Conservation (phyloP, 2,113 vertebrate genomes). For the Elephas maximus region DNA sequence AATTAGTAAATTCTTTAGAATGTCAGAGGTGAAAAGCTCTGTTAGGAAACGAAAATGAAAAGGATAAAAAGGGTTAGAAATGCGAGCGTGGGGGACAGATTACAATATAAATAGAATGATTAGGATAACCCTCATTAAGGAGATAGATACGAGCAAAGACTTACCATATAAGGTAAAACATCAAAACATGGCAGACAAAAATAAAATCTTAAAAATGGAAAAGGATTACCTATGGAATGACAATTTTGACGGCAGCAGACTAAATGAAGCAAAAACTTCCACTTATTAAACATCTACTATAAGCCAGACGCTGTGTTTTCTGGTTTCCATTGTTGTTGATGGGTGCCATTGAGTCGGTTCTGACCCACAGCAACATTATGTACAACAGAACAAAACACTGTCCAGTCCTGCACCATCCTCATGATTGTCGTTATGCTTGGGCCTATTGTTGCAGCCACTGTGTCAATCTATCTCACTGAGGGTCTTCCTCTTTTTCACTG, state of each 20-base stretch:
- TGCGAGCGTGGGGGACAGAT: neutral
- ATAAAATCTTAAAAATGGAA: neutral
- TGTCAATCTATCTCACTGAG: too few relatives aligned
- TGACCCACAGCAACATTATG: too few relatives aligned
- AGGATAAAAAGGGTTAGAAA: neutral
- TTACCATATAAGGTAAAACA: neutral
- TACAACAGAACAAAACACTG: too few relatives aligned
- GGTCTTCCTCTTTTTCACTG: too few relatives aligned
- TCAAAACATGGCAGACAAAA: neutral
- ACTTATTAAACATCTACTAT: neutral
- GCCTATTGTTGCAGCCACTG: too few relatives aligned
- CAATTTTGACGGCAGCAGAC: neutral
- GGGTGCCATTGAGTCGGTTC: too few relatives aligned
- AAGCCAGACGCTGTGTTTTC: neutral
- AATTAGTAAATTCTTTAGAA: conserved; percentile 5
- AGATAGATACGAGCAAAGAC: neutral
- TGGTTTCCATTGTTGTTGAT: too few relatives aligned
- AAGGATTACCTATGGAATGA: neutral
- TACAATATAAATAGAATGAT: neutral
- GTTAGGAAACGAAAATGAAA: conserved; percentile 35
- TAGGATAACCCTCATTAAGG: neutral
- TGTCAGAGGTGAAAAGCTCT: neutral
- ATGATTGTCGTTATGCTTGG: too few relatives aligned
- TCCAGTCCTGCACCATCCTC: too few relatives aligned
- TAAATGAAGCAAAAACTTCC: neutral